These are phyloP conservation scores for Eupithecia vulgata DNA, from an alignment of 2,888 invertebrate genomes.

Conservation along the genomic window DNA sequence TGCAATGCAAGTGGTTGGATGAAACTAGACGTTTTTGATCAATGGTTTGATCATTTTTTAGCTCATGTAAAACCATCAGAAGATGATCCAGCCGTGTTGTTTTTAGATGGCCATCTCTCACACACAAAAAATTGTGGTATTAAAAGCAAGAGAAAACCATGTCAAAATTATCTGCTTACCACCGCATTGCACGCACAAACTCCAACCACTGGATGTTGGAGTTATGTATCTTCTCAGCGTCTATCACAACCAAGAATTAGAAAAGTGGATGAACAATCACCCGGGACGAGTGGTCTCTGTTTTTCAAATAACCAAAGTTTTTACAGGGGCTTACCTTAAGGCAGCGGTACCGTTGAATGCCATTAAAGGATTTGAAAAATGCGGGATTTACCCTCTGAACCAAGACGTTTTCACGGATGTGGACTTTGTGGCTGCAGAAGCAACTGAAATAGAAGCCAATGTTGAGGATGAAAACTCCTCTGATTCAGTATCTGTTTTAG, in stretches of 20 bases:
- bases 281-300: slow-evolving; percentile 15
- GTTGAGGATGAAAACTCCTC: slow-evolving; percentile 18
- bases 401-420: slow-evolving; percentile 52
- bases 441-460: slow-evolving; percentile 16
- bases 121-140: slow-evolving; percentile 45
- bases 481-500: slow-evolving; percentile 18
- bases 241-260: slow-evolving; percentile 24
- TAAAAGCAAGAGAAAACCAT: slow-evolving; percentile 47
- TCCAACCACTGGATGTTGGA: slow-evolving; percentile 54
- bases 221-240: slow-evolving; percentile 20
- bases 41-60: slow-evolving; percentile 64
- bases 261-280: slow-evolving; percentile 35
- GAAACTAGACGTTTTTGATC: slow-evolving; percentile 5
- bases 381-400: slow-evolving; percentile 48
- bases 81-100: slow-evolving; percentile 52
- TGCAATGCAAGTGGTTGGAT: slow-evolving; percentile 48
- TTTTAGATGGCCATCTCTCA: slow-evolving; percentile 58
- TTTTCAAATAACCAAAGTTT: slow-evolving; percentile 14
- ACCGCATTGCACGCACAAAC: slow-evolving; percentile 61
- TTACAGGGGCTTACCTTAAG: slow-evolving; percentile 17
- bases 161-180: slow-evolving; percentile 58
- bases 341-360: slow-evolving; percentile 16
- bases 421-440: slow-evolving; percentile 49
- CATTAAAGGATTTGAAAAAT: slow-evolving; percentile 17
- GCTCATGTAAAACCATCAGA: slow-evolving; percentile 43